Base-by-base conservation (phyloP, 2,797 vertebrate genomes). In the Emydoidea blandingii region DNA sequence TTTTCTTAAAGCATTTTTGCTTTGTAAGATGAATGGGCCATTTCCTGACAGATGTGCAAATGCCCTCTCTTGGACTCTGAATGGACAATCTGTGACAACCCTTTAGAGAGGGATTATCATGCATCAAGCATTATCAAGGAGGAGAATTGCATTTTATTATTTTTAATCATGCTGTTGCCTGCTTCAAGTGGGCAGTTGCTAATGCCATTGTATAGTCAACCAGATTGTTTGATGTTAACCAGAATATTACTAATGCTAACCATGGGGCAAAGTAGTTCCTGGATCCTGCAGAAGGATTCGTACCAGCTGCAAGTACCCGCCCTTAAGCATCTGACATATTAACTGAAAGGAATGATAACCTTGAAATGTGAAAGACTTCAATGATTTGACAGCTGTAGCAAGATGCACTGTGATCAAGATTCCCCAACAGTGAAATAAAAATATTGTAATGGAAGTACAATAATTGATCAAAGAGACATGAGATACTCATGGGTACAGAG, bases 401-500 rank as follows among this genome's bases (percentile, higher is more conserved):
- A 93, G 94, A 93, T 81, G 56, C 54, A 62, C 19, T 3, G 52
- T 89, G 84, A 97, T 94, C 87, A 94, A 96, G 94, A 95, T 96
- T 94, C 79, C 91, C 79, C 91, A 85, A 37, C 31, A 92, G 86
- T 85, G 37, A 95, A 97, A 96, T 90, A 95, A 97, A 98, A 97
- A 89, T 94, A 95, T 91, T 97, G 97, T 97, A 97, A 94, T 92
- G 84, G 53, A 96, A 84, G 89, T 88, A 50, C 37, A 96, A 81
- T 84, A 95, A 96, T 94, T 97, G 94, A 96, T 97, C 94, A 96
- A 96, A 95, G 93, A 96, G 91, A 91, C n/a, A 72, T 57, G 84
- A 85, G 21, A 37, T 52, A 54, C 95, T 94, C 85, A 12, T 62
- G 92, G 81, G 91, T 93, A 88, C 68, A 56, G 37, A 88, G 50